Conservation (phyloP, 92 coral and sea anemone genomes). For the Micromussa lordhowensis region DNA sequence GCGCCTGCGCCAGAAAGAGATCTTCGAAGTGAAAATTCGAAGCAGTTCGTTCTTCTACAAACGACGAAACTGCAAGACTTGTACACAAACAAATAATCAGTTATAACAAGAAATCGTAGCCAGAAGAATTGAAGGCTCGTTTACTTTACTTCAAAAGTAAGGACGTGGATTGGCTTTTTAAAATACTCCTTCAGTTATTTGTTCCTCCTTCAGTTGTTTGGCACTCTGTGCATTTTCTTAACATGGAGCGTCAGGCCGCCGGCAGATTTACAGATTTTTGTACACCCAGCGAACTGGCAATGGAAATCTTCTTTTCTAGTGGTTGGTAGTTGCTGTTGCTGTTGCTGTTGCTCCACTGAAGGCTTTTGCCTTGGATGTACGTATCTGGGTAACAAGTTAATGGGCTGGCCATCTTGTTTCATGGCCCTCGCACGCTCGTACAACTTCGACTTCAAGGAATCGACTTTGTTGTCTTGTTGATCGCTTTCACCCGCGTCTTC, state of each 20-base stretch:
- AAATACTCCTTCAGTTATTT: no score
- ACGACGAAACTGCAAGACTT: no score
- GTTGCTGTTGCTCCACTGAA: no score
- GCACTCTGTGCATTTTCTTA: slow-evolving; percentile 28
- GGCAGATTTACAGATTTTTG: background rate
- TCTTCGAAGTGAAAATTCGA: no score
- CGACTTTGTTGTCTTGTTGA: slow-evolving; percentile 27
- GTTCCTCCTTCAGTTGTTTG: no score
- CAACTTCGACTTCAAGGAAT: background rate
- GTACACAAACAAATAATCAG: no score
- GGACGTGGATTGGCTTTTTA: no score
- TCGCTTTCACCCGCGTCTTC: slow-evolving; percentile 2
- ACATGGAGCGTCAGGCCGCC: slow-evolving; percentile 36
- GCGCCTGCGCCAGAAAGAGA: no score
- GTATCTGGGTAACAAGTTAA: slow-evolving; percentile 6
- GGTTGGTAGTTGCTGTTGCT: background rate
- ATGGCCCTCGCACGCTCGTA: background rate
- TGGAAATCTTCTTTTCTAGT: slow-evolving; percentile 7
- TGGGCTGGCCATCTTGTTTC: background rate
- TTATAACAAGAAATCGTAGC: no score
- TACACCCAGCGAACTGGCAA: slow-evolving; percentile 1
- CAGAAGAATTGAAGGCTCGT: no score
- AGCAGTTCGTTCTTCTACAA: no score
- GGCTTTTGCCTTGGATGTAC: slow-evolving; percentile 3
- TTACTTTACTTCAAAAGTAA: no score